Evolutionary conservation across 2,113 vertebrate species (phyloP), one percentile per base, ranked within the genome.

Genomic region (Cynocephalus volans): DNA sequence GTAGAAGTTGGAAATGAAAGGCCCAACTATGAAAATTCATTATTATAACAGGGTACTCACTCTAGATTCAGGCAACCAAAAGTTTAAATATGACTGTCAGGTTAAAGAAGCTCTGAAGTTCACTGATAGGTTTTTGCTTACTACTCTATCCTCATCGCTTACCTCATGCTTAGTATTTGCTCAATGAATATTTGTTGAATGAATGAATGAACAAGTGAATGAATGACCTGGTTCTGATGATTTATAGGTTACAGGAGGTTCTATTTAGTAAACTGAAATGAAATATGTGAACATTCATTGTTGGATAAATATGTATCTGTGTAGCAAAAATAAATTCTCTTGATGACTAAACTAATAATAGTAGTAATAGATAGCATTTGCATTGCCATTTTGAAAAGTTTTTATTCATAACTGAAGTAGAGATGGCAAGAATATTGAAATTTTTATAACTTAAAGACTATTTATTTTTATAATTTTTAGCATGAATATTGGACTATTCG

Each of bases 231-330:
- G 23, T 41, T 86, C 19, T 17, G 58, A 2, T 92, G n/a, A 83
- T 93, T 31, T 92, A 4, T 33, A 69, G 33, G 28, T 92, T 21
- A 67, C 36, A 84, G 31, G n/a, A 79, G 77, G 33, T n/a, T 81
- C 88, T 87, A 33, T 48, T 88, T 91, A 85, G 52, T 83, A 83
- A 95, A 95, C 48, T 64, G 5, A 79, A 65, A 52, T 88, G 52
- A 97, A 94, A 48, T 70, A 36, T 65, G 5, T 88, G 72, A 54
- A 60, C 28, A 93, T 80, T 90, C 23, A 81, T 76, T 88, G 17
- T 90, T 95, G 77, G 31, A 62, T 96, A 95, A 80, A 54, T 88
- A 90, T 90, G 33, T 24, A 85, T 85, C 54, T 90, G 10, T 95
- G 19, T 96, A 84, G 17, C 9, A 93, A 15, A 70, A 72, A 54